Evolutionary conservation across 2,888 invertebrate species (phyloP).

Genomic region (Eulithis prunata): DNA sequence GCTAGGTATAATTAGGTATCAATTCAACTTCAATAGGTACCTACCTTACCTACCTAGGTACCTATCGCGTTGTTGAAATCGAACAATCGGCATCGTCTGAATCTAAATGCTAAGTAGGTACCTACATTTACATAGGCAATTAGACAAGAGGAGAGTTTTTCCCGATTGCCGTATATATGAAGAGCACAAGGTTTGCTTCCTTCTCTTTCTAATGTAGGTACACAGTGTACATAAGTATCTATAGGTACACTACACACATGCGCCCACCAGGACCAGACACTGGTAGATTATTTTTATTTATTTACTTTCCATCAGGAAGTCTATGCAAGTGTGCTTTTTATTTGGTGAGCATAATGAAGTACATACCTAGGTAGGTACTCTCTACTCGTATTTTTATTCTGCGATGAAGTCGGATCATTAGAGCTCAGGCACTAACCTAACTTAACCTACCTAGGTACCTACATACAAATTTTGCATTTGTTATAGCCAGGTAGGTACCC

Average conservation of each 20-base stretch:
- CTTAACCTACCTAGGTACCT: too few species aligned
- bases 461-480: too few species aligned
- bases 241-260: too few species aligned
- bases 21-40: too few species aligned
- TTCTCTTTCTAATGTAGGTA: slow-evolving; percentile 66
- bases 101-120: slow-evolving; percentile 44
- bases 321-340: not conserved
- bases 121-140: slow-evolving; percentile 77
- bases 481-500: too few species aligned
- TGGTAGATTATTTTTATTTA: slow-evolving; percentile 12
- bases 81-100: slow-evolving; percentile 50
- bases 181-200: slow-evolving; percentile 71
- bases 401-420: too few species aligned
- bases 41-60: too few species aligned
- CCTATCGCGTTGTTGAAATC: slow-evolving; percentile 45
- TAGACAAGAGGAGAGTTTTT: slow-evolving; percentile 82
- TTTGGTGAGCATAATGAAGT: not conserved
- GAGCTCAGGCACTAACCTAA: too few species aligned
- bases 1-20: not conserved
- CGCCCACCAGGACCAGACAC: slow-evolving; percentile 48
- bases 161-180: slow-evolving; percentile 79
- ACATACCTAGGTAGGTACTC: not conserved
- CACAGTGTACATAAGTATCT: slow-evolving; percentile 17
- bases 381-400: too few species aligned
- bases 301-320: slow-evolving; percentile 10